Evolutionary conservation across 2,797 vertebrate genomes (phyloP).

Genomic region (Sibirionetta formosa): DNA sequence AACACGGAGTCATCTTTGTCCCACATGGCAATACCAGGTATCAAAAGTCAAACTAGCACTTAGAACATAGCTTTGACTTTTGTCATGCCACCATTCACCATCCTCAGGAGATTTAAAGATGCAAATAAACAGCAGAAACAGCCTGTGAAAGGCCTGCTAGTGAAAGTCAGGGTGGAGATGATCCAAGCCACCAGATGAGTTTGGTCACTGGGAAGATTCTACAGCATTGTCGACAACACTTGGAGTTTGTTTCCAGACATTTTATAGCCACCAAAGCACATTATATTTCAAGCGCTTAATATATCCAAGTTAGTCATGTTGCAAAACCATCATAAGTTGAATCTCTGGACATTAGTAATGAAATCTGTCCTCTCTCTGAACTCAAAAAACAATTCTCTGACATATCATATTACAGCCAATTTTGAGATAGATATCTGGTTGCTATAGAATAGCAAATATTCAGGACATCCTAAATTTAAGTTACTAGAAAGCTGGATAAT

Average conservation of each 20-base stretch:
- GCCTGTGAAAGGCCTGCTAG: not conserved
- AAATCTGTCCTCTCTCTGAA: constrained; percentile 35
- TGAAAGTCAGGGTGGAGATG: not conserved
- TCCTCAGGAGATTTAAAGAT: not conserved
- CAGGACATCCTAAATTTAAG: not conserved
- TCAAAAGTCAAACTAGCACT: not conserved
- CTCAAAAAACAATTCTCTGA: not conserved
- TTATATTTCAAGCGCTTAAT: constrained; percentile 14
- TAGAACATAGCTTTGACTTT: not conserved
- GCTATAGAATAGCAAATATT: not conserved
- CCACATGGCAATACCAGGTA: not conserved
- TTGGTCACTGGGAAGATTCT: not conserved
- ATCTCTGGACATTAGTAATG: not conserved
- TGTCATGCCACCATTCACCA: not conserved
- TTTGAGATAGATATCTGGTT: constrained; percentile 9
- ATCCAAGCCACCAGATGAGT: not conserved
- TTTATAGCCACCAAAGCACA: not conserved
- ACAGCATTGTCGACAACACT: not conserved
- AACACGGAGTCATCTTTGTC: not conserved
- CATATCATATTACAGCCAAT: not conserved
- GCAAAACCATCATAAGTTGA: not conserved
- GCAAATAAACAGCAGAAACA: not conserved
- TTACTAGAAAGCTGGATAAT: not conserved
- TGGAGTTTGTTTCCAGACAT: not conserved
- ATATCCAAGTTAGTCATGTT: constrained; percentile 18